Percentiles rank a stretch among this genome's conserved stretches.
Evolutionary conservation across 1,140 invertebrate species (phyloP).

Genomic region (Zophobas morio): DNA sequence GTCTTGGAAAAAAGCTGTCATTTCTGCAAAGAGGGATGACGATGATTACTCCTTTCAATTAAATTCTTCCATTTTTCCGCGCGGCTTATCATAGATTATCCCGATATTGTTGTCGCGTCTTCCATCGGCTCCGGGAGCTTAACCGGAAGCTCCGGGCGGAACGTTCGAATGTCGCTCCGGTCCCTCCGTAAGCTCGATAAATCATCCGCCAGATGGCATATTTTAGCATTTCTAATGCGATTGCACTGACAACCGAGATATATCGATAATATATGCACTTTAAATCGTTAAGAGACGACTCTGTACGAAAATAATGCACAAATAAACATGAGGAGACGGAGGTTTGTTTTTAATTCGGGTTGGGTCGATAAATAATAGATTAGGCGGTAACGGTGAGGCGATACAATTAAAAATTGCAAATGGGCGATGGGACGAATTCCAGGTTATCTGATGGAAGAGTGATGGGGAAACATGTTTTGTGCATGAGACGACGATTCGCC

Average conservation of each 20-base stretch:
- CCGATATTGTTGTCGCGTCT: conserved; percentile 4
- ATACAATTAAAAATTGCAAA: conserved; percentile 40
- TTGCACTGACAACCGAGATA: conserved; percentile 63
- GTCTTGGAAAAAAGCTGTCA: not conserved
- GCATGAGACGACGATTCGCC: not conserved
- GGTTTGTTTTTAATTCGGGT: not conserved
- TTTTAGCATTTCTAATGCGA: conserved; percentile 67
- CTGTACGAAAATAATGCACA: conserved; percentile 47
- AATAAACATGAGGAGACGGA: conserved; percentile 41
- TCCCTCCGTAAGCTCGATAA: conserved; percentile 57
- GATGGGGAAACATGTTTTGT: too few species aligned
- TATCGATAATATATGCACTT: conserved; percentile 67
- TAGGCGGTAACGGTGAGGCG: not conserved
- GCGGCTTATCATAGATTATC: conserved; percentile 2
- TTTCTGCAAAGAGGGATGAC: not conserved
- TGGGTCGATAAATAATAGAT: conserved; percentile 26
- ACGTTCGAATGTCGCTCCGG: conserved; percentile 46
- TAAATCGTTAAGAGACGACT: conserved; percentile 55
- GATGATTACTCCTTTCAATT: conserved; percentile 18
- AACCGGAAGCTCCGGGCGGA: conserved; percentile 35
- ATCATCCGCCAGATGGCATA: conserved; percentile 68
- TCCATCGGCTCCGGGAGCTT: conserved; percentile 30
- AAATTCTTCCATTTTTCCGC: not conserved
- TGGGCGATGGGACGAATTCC: not conserved
- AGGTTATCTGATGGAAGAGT: not conserved